These are phyloP conservation scores for Dynastes tityus DNA, from an alignment of 2,888 invertebrate genomes.

Conservation along the genomic window DNA sequence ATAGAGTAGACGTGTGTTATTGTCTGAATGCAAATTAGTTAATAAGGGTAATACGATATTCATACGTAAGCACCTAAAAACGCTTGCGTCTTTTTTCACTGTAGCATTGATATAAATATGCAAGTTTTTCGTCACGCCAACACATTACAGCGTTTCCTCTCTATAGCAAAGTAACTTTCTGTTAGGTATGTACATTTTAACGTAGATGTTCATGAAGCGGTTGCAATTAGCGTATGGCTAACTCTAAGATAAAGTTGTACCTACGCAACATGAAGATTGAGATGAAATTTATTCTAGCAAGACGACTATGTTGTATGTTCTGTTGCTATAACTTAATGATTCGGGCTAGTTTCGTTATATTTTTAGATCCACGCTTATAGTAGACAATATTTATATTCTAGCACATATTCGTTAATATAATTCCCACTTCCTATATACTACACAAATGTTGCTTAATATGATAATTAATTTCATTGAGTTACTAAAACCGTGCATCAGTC, in stretches of 20 bases:
- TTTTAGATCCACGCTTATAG: constrained; percentile 31
- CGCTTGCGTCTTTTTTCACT: neutral
- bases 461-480: constrained; percentile 28
- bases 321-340: constrained; percentile 16
- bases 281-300: neutral
- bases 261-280: neutral
- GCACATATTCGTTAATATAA: constrained; percentile 44
- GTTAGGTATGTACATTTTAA: no score
- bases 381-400: constrained; percentile 46
- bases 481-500: constrained; percentile 8
- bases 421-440: constrained; percentile 29
- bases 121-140: neutral
- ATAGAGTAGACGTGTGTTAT: constrained; percentile 14
- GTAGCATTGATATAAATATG: neutral
- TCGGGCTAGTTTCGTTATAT: constrained; percentile 32
- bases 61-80: neutral
- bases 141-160: neutral
- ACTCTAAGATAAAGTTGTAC: neutral
- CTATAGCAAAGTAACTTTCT: no score
- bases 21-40: constrained; percentile 10
- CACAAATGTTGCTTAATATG: constrained; percentile 8
- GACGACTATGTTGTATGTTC: neutral
- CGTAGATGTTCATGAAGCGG: no score
- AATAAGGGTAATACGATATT: constrained; percentile 26
- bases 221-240: no score